Conservation (phyloP, 2,113 vertebrate genomes). For the Podocnemis expansa region DNA sequence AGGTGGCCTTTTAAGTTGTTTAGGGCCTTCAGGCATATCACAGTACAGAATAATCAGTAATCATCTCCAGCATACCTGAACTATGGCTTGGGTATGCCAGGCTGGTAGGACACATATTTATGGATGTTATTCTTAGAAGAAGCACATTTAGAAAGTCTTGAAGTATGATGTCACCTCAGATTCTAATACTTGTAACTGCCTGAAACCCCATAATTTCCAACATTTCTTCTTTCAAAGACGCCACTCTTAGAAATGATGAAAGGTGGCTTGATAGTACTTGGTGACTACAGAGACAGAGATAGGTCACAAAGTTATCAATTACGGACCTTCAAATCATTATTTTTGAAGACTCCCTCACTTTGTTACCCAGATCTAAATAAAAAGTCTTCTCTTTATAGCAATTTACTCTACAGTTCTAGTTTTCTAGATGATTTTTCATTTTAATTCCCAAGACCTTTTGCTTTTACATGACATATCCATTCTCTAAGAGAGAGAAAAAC, state of each 20-base stretch:
- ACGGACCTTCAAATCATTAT: not conserved
- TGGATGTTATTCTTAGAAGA: not conserved
- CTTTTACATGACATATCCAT: not conserved
- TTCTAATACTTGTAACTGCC: not conserved
- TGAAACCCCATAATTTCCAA: not conserved
- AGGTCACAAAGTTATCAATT: not conserved
- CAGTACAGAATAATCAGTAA: not conserved
- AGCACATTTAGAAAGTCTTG: not conserved
- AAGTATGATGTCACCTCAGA: not conserved
- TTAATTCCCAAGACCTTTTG: not conserved
- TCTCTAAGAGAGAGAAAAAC: not conserved
- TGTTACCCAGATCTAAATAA: not conserved
- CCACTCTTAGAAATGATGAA: not conserved
- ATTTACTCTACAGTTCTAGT: accelerated
- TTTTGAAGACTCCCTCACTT: not conserved
- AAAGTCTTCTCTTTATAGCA: not conserved
- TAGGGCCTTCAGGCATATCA: not conserved
- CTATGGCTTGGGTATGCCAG: not conserved
- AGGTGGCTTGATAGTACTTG: not conserved
- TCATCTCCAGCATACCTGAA: not conserved
- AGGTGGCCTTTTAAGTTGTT: not conserved
- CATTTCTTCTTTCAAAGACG: not conserved
- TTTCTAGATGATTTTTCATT: not conserved
- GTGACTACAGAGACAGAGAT: not conserved
- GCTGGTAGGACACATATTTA: not conserved